Base-by-base conservation (phyloP, 2,797 vertebrate species). In the Pseudomugil tenellus region DNA sequence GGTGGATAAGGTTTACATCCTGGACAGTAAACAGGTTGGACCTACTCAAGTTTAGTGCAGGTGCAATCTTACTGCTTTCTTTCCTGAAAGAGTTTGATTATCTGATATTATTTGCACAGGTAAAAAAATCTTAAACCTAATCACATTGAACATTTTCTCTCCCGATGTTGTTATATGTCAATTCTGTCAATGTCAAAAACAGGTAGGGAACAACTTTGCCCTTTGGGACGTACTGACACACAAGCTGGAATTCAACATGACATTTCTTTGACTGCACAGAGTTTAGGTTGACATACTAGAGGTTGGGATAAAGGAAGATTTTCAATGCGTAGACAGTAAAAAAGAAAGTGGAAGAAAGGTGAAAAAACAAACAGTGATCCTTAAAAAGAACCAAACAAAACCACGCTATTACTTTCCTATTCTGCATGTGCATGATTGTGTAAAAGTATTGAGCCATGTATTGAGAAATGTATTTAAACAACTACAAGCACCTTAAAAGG, bases 171-270 rank as follows among this genome's bases (percentile, higher is more conserved):
- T n/a, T n/a, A n/a, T n/a, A n/a, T n/a, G n/a, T n/a, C n/a, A n/a
- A n/a, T n/a, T n/a, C n/a, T n/a, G n/a, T n/a, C n/a, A n/a, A n/a
- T n/a, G n/a, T n/a, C n/a, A n/a, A n/a, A 10, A 43, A 43, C 17
- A 28, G 34, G 11, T 8, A 31, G 26, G 41, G 6, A 17, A 2
- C 21, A 60, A 9, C 8, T 43, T n/a, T 43, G 41, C 17, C 17
- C 41, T 43, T 43, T 43, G 14, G 37, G 37, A 39, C 35, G 29
- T 43, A 64, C 62, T 62, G 17, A 78, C 26, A 58, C 25, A 41
- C 39, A 19, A 19, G 37, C 37, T 49, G 14, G 43, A 46, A 58
- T 32, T 58, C 29, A 37, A 31, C 63, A 11, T 23, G 23, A 52
- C 17, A 25, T n/a, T 23, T 5, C 17, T 56, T 49, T 41, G 29